phyloP scores from a whole-genome alignment of 2,113 vertebrate genomes.

The Fukomys damarensis region DNA sequence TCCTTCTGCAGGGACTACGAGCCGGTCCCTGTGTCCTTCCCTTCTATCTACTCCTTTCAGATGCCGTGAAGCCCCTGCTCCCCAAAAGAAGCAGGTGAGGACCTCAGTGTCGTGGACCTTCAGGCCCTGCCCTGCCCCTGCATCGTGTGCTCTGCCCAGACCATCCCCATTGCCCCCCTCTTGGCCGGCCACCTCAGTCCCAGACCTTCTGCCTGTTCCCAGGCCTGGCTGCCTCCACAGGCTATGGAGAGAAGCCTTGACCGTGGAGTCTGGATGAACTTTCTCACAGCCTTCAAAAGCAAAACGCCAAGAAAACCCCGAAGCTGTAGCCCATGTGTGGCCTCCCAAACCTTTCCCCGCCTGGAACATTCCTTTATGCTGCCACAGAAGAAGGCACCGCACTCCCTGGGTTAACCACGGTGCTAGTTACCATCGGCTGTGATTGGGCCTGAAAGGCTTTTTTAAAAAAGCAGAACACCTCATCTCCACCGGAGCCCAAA shows the following conservation, averaged over 20 bases:
- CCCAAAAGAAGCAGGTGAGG: neutral
- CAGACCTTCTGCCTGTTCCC: neutral
- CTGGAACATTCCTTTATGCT: neutral
- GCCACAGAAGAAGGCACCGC: rapidly evolving
- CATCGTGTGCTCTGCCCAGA: neutral
- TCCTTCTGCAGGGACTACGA: rapidly evolving
- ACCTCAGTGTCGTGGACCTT: neutral
- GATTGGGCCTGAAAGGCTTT: neutral
- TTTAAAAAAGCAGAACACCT: neutral
- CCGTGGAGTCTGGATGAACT: neutral
- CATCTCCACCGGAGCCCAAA: neutral
- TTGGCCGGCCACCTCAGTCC: rapidly evolving
- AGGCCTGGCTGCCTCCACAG: neutral
- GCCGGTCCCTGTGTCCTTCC: neutral
- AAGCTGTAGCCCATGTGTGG: rapidly evolving
- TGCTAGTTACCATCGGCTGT: neutral
- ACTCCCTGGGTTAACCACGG: rapidly evolving
- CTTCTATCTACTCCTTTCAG: neutral
- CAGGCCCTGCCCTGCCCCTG: rapidly evolving
- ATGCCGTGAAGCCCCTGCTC: rapidly evolving
- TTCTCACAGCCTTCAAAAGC: neutral
- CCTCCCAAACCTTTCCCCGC: neutral
- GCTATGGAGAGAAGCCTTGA: neutral
- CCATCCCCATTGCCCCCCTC: neutral
- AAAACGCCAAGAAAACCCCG: neutral